Evolutionary conservation across 2,797 vertebrate species (phyloP).

Genomic region (Discoglossus pictus): DNA sequence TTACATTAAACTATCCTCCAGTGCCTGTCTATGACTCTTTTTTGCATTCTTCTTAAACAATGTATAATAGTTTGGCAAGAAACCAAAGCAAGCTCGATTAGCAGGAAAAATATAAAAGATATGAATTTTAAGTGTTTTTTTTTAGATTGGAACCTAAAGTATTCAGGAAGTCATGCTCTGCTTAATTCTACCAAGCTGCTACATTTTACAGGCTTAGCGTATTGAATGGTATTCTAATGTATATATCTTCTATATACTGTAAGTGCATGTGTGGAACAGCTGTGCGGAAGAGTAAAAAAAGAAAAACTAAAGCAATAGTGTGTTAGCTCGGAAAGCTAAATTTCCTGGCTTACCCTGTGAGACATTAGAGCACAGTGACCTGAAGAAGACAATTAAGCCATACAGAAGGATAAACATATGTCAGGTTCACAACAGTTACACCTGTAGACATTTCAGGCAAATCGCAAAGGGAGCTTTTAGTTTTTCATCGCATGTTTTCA

Average conservation of each 20-base stretch:
- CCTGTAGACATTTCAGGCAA: constrained; percentile 47
- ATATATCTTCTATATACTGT: constrained; percentile 39
- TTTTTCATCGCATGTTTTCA: background rate
- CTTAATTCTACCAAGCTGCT: constrained; percentile 56
- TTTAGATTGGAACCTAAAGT: constrained; percentile 61
- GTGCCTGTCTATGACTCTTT: constrained; percentile 61
- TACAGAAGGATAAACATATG: constrained; percentile 44
- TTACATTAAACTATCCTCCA: constrained; percentile 61
- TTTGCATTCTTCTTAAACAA: constrained; percentile 64
- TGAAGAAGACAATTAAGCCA: constrained; percentile 58
- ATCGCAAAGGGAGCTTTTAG: constrained; percentile 16
- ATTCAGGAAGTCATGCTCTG: constrained; percentile 57
- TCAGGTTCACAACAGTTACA: constrained; percentile 54
- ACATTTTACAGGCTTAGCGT: constrained; percentile 56
- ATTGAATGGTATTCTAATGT: constrained; percentile 52
- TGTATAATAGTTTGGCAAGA: constrained; percentile 62
- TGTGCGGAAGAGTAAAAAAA: constrained; percentile 52
- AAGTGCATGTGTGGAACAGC: constrained; percentile 61
- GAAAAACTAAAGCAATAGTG: constrained; percentile 54
- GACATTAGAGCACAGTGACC: constrained; percentile 61
- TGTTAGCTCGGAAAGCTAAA: constrained; percentile 53
- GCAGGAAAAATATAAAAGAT: constrained; percentile 58
- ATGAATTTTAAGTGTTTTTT: constrained; percentile 59
- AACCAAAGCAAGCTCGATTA: constrained; percentile 55
- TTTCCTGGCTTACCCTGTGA: constrained; percentile 59